phyloP scores from a whole-genome alignment of 2,113 vertebrate species.

The Murina feae region DNA sequence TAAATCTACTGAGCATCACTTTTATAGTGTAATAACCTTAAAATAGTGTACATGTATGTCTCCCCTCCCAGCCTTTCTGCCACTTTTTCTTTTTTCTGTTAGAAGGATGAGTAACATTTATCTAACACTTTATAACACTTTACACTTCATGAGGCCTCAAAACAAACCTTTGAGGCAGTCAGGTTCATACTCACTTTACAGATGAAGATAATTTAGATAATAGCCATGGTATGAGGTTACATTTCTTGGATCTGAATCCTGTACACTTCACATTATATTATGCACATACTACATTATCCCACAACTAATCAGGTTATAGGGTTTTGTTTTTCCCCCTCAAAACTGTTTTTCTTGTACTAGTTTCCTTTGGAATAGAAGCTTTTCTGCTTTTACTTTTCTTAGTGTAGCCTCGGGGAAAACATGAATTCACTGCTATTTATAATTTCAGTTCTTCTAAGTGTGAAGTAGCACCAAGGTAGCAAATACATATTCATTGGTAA shows the following conservation, averaged over 20 bases:
- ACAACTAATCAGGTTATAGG: not conserved
- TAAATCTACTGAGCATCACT: not conserved
- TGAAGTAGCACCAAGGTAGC: not conserved
- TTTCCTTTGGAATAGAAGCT: not conserved
- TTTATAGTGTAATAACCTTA: not conserved
- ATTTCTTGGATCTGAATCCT: not conserved
- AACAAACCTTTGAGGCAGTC: not conserved
- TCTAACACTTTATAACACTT: not conserved
- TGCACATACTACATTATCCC: not conserved
- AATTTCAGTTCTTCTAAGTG: not conserved
- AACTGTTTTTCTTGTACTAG: not conserved
- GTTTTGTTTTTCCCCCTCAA: not conserved
- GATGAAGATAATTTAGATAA: not conserved
- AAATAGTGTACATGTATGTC: not conserved
- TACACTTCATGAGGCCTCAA: not conserved
- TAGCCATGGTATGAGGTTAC: not conserved
- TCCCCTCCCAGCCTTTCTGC: not conserved
- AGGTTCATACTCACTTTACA: not conserved
- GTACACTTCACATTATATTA: not conserved
- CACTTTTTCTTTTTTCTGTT: not conserved
- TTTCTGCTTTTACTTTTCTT: not conserved
- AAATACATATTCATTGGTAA: not conserved
- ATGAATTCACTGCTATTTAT: not conserved
- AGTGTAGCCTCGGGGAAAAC: not conserved
- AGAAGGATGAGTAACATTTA: not conserved